phyloP scores from a whole-genome alignment of 1,140 invertebrate species.

The Aphaenogaster ashmeadi region DNA sequence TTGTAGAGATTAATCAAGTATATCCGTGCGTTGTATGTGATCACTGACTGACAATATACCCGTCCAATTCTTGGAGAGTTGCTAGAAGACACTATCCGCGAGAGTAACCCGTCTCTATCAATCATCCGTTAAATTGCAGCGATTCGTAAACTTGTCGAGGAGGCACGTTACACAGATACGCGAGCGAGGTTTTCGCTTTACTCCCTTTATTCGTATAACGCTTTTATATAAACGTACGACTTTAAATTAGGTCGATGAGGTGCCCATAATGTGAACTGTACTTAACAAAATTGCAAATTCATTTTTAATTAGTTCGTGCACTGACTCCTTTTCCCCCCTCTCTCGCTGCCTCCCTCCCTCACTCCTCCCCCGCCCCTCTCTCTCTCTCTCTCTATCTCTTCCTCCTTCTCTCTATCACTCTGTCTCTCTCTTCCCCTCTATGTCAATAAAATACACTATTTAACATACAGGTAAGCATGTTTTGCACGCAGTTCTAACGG shows the following conservation, averaged over 20 bases:
- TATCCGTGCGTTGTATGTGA: constrained; percentile 13
- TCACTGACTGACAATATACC: constrained; percentile 3
- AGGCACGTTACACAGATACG: constrained; percentile 18
- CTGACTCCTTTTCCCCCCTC: background rate
- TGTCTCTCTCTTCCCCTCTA: background rate
- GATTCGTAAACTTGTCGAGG: constrained; percentile 48
- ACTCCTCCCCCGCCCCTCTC: background rate
- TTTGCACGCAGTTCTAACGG: constrained; percentile 18
- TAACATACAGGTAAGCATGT: constrained; percentile 16
- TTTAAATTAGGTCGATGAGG: constrained; percentile 31
- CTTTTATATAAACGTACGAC: constrained; percentile 5
- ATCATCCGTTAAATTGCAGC: constrained; percentile 55
- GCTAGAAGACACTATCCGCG: background rate
- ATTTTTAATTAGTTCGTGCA: constrained; percentile 42
- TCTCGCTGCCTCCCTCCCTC: background rate
- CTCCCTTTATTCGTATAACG: constrained; percentile 27
- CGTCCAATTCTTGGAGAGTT: background rate
- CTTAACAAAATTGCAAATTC: constrained; percentile 46
- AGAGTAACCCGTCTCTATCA: constrained; percentile 49
- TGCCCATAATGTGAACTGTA: constrained; percentile 26
- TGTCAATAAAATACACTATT: constrained; percentile 45
- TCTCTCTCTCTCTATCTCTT: background rate
- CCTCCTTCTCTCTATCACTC: background rate
- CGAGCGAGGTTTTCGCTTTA: background rate
- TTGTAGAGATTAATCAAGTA: constrained; percentile 13